phyloP scores from a whole-genome alignment of 2,797 vertebrate genomes.

The Gadopsis bispinosus region DNA sequence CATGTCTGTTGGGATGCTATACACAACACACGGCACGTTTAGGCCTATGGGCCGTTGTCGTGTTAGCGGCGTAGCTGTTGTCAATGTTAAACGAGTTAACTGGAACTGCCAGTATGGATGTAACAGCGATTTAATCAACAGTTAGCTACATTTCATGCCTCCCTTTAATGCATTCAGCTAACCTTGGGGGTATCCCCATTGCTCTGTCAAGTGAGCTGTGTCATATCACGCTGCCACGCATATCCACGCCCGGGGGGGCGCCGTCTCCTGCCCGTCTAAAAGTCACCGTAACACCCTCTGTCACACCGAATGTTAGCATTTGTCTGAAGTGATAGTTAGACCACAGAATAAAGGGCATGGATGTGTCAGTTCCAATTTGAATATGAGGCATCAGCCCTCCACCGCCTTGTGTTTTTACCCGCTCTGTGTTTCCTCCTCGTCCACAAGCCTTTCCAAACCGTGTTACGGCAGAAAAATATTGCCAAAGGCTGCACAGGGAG shows the following conservation, averaged over 20 bases:
- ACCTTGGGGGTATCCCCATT: constrained; percentile 73
- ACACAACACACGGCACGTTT: constrained; percentile 31
- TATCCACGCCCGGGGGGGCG: constrained; percentile 68
- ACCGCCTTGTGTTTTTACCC: constrained; percentile 53
- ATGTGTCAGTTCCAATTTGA: constrained; percentile 79
- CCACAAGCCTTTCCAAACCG: constrained; percentile 46
- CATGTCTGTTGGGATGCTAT: not conserved
- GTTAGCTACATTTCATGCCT: constrained; percentile 72
- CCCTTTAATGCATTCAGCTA: constrained; percentile 69
- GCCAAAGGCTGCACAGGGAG: constrained; percentile 65
- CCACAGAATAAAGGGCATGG: constrained; percentile 75
- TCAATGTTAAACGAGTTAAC: constrained; percentile 76
- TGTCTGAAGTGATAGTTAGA: constrained; percentile 79
- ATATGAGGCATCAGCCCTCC: constrained; percentile 73
- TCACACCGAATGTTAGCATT: constrained; percentile 81
- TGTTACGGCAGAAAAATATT: constrained; percentile 43
- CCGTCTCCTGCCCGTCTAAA: constrained; percentile 70
- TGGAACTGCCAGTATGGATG: constrained; percentile 67
- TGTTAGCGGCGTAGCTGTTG: constrained; percentile 57
- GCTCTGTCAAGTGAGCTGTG: constrained; percentile 76
- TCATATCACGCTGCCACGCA: constrained; percentile 70
- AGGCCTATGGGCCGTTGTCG: constrained; percentile 56
- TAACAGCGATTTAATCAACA: constrained; percentile 77
- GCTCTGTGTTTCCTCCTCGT: constrained; percentile 44
- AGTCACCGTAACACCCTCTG: constrained; percentile 80